These are phyloP conservation scores for Darevskia mixta DNA, from an alignment of 2,797 vertebrate species.

Conservation along the genomic window DNA sequence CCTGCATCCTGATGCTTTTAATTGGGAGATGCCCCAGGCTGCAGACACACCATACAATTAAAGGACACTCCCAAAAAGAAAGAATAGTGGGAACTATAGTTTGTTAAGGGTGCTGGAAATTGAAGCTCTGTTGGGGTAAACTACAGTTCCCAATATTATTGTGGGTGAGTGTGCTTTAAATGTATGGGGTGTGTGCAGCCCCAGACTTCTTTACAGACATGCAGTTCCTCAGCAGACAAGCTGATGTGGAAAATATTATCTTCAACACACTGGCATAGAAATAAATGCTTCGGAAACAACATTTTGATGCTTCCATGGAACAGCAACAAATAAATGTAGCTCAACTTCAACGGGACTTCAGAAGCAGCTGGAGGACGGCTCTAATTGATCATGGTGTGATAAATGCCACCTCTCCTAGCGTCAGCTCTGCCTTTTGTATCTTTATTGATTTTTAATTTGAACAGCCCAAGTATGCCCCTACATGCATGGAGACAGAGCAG, in stretches of 20 bases:
- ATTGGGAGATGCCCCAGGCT: not conserved
- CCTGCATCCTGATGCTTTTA: not conserved
- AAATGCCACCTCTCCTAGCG: not conserved
- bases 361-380: not conserved
- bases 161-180: no score
- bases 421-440: not conserved
- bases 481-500: not conserved
- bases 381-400: not conserved
- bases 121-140: no score
- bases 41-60: no score
- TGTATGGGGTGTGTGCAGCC: no score
- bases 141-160: no score
- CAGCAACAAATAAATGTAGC: not conserved
- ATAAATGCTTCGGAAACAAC: not conserved
- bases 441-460: not conserved
- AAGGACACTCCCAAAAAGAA: no score
- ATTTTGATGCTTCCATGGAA: not conserved
- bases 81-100: no score
- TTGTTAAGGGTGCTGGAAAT: no score
- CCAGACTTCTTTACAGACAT: not conserved
- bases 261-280: not conserved
- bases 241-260: not conserved
- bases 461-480: not conserved
- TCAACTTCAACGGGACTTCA: not conserved
- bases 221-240: not conserved